Evolutionary conservation across 2,888 invertebrate genomes (phyloP).

Genomic region (Xylocampa areola): DNA sequence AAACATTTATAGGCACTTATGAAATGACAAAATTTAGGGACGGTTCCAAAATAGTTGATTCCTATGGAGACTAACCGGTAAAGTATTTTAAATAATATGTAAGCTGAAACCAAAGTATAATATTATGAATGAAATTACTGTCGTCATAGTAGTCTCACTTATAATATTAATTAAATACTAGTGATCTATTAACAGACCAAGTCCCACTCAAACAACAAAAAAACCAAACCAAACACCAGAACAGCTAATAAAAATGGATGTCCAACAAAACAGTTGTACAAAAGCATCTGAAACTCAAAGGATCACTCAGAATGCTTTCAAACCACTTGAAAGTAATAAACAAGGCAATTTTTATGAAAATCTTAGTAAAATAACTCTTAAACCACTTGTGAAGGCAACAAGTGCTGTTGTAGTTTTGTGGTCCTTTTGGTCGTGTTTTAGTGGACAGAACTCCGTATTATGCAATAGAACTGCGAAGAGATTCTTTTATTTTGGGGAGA

Average conservation of each 20-base stretch:
- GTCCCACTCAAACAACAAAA: slow-evolving; percentile 4
- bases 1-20: too few species aligned
- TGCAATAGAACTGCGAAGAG: slow-evolving; percentile 41
- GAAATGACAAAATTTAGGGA: too few species aligned
- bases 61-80: too few species aligned
- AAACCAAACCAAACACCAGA: slow-evolving; percentile 8
- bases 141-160: too few species aligned
- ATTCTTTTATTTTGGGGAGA: slow-evolving; percentile 26
- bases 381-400: slow-evolving; percentile 52
- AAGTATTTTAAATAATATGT: too few species aligned
- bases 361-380: slow-evolving; percentile 40
- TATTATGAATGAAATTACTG: too few species aligned
- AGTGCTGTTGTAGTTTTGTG: slow-evolving; percentile 46
- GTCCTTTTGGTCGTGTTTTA: slow-evolving; percentile 45
- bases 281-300: slow-evolving; percentile 31
- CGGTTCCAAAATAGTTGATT: too few species aligned
- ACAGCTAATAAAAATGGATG: slow-evolving; percentile 14
- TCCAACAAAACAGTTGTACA: slow-evolving; percentile 16
- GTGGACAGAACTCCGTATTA: slow-evolving; percentile 24
- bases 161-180: too few species aligned
- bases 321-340: slow-evolving; percentile 52
- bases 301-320: slow-evolving; percentile 30
- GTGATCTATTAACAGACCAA: not conserved
- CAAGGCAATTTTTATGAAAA: slow-evolving; percentile 49
- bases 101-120: too few species aligned